Base-by-base conservation (phyloP, 2,888 invertebrate genomes). In the Drosophila greeni region DNA sequence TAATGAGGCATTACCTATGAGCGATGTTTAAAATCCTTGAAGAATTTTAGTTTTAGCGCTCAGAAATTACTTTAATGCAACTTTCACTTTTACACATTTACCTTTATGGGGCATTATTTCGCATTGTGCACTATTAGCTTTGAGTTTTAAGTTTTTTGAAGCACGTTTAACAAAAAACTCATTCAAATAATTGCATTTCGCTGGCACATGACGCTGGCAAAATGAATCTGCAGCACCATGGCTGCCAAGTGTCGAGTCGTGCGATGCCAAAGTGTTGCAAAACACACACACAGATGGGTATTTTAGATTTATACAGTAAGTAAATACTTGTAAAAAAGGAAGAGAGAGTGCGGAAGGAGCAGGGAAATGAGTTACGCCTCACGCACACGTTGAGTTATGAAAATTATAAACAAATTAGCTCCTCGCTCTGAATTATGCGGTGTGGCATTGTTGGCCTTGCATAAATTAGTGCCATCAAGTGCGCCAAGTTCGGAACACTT, bases 361-460 rank as follows among this genome's bases (percentile, higher is more conserved):
- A 31, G 23, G 73, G 60, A 72, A 70, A 37, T 58, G 57, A 74
- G 66, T 70, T 68, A 67, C 70, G 82, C 66, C 71, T 58, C 61
- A 65, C 61, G 75, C 68, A 71, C 76, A 79, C 67, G 65, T 70
- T 79, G 58, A 75, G 76, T 71, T 82, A 75, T 79, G 75, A 82
- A 82, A 76, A 76, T 82, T 76, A 82, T 82, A 79, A 79, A 73
- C 73, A 82, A 82, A 78, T 82, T 82, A 82, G 79, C 79, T 53
- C 53, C 73, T 71, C 76, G 56, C 59, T 36, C 58, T 60, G 82
- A 68, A 79, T 76, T 76, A 76, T 78, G 65, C 76, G 73, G 76
- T 74, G 69, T 57, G 69, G 69, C 67, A 66, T 76, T 77, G 73
- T 73, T 76, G 68, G 49, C 36, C 51, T 42, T 72, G 78, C 82